These are phyloP conservation scores for Bryconaethiops microstoma DNA, from an alignment of 2,797 vertebrate species.

Conservation along the genomic window DNA sequence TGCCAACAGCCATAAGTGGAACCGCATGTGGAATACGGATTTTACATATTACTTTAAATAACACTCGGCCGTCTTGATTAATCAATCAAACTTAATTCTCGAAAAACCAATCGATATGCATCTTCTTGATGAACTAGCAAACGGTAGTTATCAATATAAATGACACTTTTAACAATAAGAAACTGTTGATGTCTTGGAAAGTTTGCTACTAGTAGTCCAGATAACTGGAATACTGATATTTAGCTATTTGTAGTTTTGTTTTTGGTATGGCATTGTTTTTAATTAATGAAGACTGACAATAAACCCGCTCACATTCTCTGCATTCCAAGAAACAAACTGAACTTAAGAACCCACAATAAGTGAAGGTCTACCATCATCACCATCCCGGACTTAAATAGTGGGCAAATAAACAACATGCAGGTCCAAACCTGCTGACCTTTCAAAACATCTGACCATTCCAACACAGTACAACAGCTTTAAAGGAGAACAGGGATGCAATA, in stretches of 20 bases:
- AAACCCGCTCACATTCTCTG: neutral
- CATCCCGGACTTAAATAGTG: neutral
- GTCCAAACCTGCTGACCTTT: conserved; percentile 5
- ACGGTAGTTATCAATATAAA: too few species aligned
- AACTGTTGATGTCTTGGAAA: too few species aligned
- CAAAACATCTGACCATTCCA: neutral
- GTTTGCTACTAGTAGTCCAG: too few species aligned
- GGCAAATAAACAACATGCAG: neutral
- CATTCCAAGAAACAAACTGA: neutral
- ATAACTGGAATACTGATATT: too few species aligned
- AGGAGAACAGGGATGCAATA: conserved; percentile 3
- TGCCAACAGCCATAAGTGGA: too few species aligned
- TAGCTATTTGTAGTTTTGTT: too few species aligned
- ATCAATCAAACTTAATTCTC: neutral
- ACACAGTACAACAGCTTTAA: neutral
- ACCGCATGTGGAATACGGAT: neutral
- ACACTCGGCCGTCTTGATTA: neutral
- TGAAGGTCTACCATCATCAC: neutral
- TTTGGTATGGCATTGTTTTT: too few species aligned
- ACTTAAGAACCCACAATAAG: neutral
- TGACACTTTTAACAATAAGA: too few species aligned
- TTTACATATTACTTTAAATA: neutral
- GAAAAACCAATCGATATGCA: too few species aligned
- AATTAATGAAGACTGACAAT: neutral
- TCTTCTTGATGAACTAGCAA: too few species aligned